Percentiles rank a stretch among this genome's conserved stretches.
Evolutionary conservation across 2,113 vertebrate species (phyloP).

Genomic region (Platysteira castanea): DNA sequence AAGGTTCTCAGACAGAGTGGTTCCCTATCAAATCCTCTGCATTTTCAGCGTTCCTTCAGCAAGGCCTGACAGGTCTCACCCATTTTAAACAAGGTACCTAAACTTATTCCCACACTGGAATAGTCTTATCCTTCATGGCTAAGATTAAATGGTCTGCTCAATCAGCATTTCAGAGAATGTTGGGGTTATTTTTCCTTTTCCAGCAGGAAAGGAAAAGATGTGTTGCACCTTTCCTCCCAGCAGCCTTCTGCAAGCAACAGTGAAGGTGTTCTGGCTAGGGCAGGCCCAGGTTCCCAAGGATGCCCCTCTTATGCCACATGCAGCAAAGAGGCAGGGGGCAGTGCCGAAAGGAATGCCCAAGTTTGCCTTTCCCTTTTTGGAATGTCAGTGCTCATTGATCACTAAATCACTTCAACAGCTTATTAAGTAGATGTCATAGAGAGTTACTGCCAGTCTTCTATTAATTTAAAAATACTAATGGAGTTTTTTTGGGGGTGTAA

Average conservation of each 20-base stretch:
- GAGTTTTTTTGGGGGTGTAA: not conserved
- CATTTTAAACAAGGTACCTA: not conserved
- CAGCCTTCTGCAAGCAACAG: not conserved
- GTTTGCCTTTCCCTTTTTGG: conserved; percentile 48
- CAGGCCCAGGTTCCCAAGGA: conserved; percentile 9
- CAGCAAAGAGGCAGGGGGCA: not conserved
- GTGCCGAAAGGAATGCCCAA: not conserved
- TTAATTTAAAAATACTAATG: conserved; percentile 56
- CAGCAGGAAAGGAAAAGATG: not conserved
- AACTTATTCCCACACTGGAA: not conserved
- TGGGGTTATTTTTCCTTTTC: not conserved
- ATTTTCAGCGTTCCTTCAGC: not conserved
- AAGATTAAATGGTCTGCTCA: not conserved
- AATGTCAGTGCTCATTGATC: conserved; percentile 60
- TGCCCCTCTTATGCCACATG: not conserved
- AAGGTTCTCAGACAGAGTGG: not conserved
- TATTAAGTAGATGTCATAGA: conserved; percentile 68
- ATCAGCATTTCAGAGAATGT: not conserved
- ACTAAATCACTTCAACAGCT: conserved; percentile 65
- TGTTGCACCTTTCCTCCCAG: not conserved
- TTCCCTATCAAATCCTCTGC: not conserved
- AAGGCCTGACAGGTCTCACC: not conserved
- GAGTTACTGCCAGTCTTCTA: conserved; percentile 39
- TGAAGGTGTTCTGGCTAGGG: not conserved
- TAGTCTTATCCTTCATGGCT: not conserved